Conservation (phyloP, 2,888 invertebrate genomes). For the Hydroisotoma schaefferi region DNA sequence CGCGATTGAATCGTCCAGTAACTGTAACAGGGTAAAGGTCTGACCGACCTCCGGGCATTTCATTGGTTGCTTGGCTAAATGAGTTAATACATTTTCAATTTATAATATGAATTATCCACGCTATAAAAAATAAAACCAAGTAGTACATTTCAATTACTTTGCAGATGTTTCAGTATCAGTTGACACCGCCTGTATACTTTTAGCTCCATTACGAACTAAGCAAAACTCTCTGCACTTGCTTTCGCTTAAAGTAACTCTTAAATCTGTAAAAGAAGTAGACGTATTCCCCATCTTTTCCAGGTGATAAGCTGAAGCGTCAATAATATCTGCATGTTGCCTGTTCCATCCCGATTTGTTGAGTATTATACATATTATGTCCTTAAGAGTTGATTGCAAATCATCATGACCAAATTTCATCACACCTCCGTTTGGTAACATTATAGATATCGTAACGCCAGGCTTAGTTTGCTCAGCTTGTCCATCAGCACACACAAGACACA, state of each 20-base stretch:
- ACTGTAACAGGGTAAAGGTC: conserved; percentile 44
- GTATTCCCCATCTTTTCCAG: conserved; percentile 46
- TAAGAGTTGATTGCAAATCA: conserved; percentile 34
- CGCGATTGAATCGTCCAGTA: conserved; percentile 44
- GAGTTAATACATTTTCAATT: too few relatives aligned
- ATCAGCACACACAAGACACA: conserved; percentile 66
- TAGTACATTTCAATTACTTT: conserved; percentile 20
- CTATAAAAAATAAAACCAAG: neutral
- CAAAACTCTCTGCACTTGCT: conserved; percentile 46
- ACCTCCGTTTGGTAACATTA: conserved; percentile 43
- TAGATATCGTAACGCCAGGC: conserved; percentile 29
- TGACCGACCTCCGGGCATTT: conserved; percentile 33
- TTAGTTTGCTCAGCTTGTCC: conserved; percentile 15
- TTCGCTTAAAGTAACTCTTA: conserved; percentile 31
- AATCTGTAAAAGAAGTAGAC: conserved; percentile 30
- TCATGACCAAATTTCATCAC: conserved; percentile 27
- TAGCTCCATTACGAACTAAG: conserved; percentile 47
- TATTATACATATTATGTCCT: conserved; percentile 34
- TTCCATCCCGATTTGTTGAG: conserved; percentile 44
- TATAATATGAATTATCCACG: too few relatives aligned
- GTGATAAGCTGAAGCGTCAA: conserved; percentile 34
- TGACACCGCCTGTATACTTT: conserved; percentile 41
- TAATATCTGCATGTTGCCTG: conserved; percentile 10
- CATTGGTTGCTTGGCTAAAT: conserved; percentile 24
- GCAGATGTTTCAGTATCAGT: conserved; percentile 16